Evolutionary conservation across 2,888 invertebrate species (phyloP).

Genomic region (Ommatoiulus sabulosus): DNA sequence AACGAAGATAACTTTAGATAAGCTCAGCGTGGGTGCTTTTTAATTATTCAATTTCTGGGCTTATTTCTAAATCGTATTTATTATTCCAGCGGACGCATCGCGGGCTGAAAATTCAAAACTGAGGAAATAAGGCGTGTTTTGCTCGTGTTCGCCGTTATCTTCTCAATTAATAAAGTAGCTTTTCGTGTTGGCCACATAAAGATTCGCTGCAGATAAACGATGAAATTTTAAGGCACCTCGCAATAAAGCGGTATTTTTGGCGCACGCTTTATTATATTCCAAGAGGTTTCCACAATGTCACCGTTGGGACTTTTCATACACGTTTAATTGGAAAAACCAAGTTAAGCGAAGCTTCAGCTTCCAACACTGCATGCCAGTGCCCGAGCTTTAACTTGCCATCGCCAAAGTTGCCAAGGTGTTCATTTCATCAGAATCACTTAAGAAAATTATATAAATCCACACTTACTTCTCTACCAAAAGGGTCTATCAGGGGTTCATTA

Average conservation of each 20-base stretch:
- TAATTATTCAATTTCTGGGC: constrained; percentile 19
- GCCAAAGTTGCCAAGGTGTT: too few relatives aligned
- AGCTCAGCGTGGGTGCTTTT: constrained; percentile 22
- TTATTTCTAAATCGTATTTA: constrained; percentile 15
- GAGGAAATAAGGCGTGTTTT: constrained; percentile 33
- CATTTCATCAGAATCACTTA: not conserved
- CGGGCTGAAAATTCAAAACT: not conserved
- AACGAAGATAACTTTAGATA: too few relatives aligned
- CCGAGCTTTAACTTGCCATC: too few relatives aligned
- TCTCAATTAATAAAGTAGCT: constrained; percentile 32
- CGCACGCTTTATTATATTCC: not conserved
- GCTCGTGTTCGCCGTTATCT: not conserved
- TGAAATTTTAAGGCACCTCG: not conserved
- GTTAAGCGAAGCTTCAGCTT: not conserved
- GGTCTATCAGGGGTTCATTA: too few relatives aligned
- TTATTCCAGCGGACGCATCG: not conserved
- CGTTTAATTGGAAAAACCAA: not conserved
- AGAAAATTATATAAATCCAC: not conserved
- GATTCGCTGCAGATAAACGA: not conserved
- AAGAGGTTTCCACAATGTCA: not conserved
- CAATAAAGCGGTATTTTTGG: not conserved
- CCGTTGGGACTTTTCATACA: not conserved
- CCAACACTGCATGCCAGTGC: not conserved
- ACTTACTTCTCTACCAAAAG: not conserved
- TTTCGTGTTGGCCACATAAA: constrained; percentile 13